Percentiles rank a stretch among this genome's conserved stretches.
These are phyloP conservation scores for Procambarus virginalis DNA, from an alignment of 1,140 invertebrate species.

Conservation along the genomic window DNA sequence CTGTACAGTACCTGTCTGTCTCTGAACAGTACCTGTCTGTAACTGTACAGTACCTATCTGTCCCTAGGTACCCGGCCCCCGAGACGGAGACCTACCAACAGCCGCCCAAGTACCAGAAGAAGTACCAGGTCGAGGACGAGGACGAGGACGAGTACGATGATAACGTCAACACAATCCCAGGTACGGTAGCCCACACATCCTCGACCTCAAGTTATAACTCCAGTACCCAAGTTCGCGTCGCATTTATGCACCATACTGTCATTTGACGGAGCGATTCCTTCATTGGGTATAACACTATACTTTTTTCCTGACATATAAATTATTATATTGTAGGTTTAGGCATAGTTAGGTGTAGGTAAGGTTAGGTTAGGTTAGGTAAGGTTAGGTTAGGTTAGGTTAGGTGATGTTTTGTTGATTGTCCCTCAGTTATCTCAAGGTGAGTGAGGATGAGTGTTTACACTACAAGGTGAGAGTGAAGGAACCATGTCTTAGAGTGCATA, in stretches of 20 bases:
- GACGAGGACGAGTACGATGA: conserved; percentile 27
- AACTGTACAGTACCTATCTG: not conserved
- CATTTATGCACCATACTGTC: not conserved
- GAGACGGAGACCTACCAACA: conserved; percentile 34
- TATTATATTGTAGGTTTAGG: not conserved
- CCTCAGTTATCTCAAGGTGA: too few species aligned
- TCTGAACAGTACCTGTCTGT: too few species aligned
- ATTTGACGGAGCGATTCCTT: not conserved
- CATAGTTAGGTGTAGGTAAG: too few species aligned
- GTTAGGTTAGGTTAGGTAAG: too few species aligned
- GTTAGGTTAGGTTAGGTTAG: too few species aligned
- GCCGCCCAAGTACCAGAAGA: conserved; percentile 42
- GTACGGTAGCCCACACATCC: not conserved
- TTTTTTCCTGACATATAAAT: not conserved
- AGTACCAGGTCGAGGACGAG: conserved; percentile 12
- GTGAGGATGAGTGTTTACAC: too few species aligned
- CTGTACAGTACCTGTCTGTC: not conserved
- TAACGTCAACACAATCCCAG: conserved; percentile 30
- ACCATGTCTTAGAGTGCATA: too few species aligned
- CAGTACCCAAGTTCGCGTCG: not conserved
- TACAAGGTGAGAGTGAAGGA: too few species aligned
- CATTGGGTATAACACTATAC: not conserved
- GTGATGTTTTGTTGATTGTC: too few species aligned
- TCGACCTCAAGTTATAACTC: too few species aligned
- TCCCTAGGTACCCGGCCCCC: conserved; percentile 32